Evolutionary conservation across 92 coral and sea anemone species (phyloP).

Genomic region (Pocillopora meandrina): DNA sequence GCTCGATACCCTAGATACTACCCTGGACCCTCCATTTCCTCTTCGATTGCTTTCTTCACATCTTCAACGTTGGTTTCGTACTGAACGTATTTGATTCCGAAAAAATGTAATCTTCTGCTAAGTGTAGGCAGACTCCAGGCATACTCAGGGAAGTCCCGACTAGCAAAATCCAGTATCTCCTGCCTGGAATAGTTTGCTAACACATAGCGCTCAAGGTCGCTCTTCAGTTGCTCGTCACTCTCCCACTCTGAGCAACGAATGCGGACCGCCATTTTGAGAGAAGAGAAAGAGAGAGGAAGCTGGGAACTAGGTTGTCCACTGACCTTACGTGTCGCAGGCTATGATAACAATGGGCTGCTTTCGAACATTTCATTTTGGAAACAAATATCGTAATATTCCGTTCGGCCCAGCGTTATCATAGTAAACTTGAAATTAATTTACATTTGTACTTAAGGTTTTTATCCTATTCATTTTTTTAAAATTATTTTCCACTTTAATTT

Average conservation of each 20-base stretch:
- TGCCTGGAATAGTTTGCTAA: slow-evolving; percentile 20
- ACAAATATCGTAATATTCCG: too few relatives aligned
- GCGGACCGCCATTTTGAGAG: too few relatives aligned
- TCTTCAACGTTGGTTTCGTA: slow-evolving; percentile 4
- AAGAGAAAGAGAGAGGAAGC: too few relatives aligned
- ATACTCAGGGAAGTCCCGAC: slow-evolving; percentile 16
- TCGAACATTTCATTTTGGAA: too few relatives aligned
- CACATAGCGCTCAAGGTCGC: slow-evolving; percentile 31
- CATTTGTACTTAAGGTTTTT: too few relatives aligned
- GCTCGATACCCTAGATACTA: slow-evolving; percentile 54
- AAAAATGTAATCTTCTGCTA: slow-evolving; percentile 42
- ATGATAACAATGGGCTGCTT: too few relatives aligned
- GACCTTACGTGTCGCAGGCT: too few relatives aligned
- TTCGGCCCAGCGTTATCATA: too few relatives aligned
- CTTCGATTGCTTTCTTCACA: background rate
- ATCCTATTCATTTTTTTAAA: too few relatives aligned
- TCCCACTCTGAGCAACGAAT: slow-evolving; percentile 17
- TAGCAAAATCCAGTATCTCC: slow-evolving; percentile 23
- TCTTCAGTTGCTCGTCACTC: slow-evolving; percentile 6
- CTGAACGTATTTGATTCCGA: slow-evolving; percentile 13
- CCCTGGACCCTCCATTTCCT: slow-evolving; percentile 62
- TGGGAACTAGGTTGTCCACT: too few relatives aligned
- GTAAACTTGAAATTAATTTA: too few relatives aligned
- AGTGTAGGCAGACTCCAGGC: slow-evolving; percentile 24
- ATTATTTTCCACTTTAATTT: too few relatives aligned